Base-by-base conservation (phyloP, 2,797 vertebrate genomes). In the Tiaroga cobitis region DNA sequence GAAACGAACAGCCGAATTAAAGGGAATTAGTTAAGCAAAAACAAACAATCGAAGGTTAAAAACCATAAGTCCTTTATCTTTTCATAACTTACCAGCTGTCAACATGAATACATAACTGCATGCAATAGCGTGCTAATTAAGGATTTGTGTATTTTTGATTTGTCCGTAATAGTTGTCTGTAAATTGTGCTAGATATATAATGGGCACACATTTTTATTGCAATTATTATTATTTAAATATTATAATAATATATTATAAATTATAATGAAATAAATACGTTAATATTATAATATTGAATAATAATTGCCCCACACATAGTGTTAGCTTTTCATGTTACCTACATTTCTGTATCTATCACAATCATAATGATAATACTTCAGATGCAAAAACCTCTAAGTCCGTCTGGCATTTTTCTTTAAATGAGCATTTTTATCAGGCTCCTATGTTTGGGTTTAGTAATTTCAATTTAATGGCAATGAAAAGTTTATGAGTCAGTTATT, bases 31-130 rank as follows among this genome's bases (percentile, higher is more conserved):
- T 41, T 26, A 26, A 73, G 24, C 13, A 75, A 51, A 74, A 59
- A 34, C n/a, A 82, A 61, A 61, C 54, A 83, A 83, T 39, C 8
- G n/a, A 26, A 51, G 29, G 39, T 67, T 75, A 54, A 51, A 49
- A 65, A 75, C n/a, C 29, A 19, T 26, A 82, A 83, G 49, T 46
- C 59, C 24, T 39, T 78, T 41, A 56, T 41, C 8, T 70, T 70
- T 19, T n/a, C 29, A 59, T 7, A 16, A 29, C 56, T 72, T 43
- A 82, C 51, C 51, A 73, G 68, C 68, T 43, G n/a, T 72, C 54
- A 29, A 41, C 56, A 63, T 63, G 0, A 78, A 65, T 80, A 63
- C 59, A 43, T 2, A 29, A 39, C 21, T 56, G 21, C n/a, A 69
- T 26, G 24, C 37, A 56, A 21, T 56, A 19, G n/a, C 34, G 43